Conservation (phyloP, 2,113 vertebrate genomes). For the Salvelinus fontinalis region DNA sequence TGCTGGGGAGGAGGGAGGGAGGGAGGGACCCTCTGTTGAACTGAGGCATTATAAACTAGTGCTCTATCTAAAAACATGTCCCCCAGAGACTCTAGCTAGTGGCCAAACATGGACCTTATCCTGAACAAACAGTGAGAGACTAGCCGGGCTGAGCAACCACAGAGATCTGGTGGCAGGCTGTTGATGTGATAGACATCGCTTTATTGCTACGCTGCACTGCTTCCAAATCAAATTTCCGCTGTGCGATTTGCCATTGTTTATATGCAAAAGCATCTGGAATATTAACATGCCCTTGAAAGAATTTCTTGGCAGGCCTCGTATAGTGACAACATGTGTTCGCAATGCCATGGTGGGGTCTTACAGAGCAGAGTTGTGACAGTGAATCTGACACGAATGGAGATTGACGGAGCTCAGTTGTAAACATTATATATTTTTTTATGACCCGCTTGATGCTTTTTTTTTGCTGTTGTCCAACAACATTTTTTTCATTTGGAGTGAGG, state of each 20-base stretch:
- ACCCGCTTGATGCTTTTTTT: conserved; percentile 4
- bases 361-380: conserved; percentile 3
- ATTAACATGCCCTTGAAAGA: conserved; percentile 71
- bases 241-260: conserved; percentile 63
- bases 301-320: conserved; percentile 64
- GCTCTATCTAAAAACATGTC: too few relatives aligned
- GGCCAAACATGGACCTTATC: conserved; percentile 64
- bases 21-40: background rate
- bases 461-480: conserved; percentile 42
- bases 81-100: conserved; percentile 31
- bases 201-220: conserved; percentile 46
- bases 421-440: background rate
- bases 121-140: conserved; percentile 63
- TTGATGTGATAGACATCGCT: conserved; percentile 59
- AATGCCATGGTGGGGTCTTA: conserved; percentile 4
- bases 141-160: conserved; percentile 12
- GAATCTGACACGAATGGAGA: conserved; percentile 30
- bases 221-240: conserved; percentile 67
- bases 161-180: conserved; percentile 52
- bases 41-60: too few relatives aligned
- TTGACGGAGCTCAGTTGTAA: background rate
- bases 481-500: conserved; percentile 55
- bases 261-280: conserved; percentile 74
- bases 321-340: conserved; percentile 59
- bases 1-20: conserved; percentile 7